Evolutionary conservation across 2,113 vertebrate genomes (phyloP), one percentile per base, ranked within the genome.

Genomic region (Arenaria interpres): DNA sequence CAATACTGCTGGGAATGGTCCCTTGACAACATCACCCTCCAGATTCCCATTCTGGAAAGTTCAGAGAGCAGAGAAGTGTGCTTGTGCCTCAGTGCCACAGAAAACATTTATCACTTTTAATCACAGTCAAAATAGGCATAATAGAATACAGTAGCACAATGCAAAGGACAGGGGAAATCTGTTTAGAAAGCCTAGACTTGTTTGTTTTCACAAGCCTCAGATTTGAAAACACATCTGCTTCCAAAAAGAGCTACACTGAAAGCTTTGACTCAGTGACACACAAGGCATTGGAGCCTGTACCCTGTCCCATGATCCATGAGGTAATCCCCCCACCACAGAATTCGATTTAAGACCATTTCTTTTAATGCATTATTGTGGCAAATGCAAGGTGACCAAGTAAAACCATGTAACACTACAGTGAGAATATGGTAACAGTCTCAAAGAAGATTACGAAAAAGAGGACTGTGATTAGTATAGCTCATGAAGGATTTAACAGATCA

Each of bases 251-350:
- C 35, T 73, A 14, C 0, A 0, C 25, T 35, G 33, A 18, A 48
- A 76, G 12, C 3, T 80, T 57, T 33, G 20, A 25, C 28, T 59
- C 21, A 37, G 22, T 25, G 25, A 18, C 33, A 62, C 7, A 12
- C 12, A 53, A 54, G 51, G 5, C 39, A 28, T 1, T 21, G 24
- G 19, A 85, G 32, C 32, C 25, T 63, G n/a, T 18, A 60, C 33
- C 10, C 23, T 35, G 72, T 83, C 14, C 67, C 77, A 6, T 2
- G 1, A 63, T 7, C 3, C 30, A 63, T 1, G 1, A 24, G 3
- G 7, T 23, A 85, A 79, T 8, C 20, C 25, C 16, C 35, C 75
- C 21, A 67, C 32, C 45, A 53, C 46, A 67, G 20, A 43, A 27
- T 23, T 24, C 45, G 8, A 27, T 41, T 69, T 62, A 51, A 24